phyloP scores from a whole-genome alignment of 2,797 vertebrate genomes.

The Jordanella pulchra region DNA sequence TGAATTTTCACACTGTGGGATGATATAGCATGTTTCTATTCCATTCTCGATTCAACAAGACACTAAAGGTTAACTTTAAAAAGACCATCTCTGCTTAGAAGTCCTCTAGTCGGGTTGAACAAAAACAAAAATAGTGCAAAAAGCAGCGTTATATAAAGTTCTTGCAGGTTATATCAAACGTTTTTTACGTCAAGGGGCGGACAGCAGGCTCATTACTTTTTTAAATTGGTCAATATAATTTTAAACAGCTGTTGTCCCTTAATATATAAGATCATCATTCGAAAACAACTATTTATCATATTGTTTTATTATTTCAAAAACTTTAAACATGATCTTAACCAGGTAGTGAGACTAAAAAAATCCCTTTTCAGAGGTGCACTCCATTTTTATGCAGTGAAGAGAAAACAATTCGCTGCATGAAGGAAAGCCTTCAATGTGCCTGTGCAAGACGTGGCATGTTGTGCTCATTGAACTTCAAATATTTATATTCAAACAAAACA shows the following conservation, averaged over 20 bases:
- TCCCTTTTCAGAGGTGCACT: too few species aligned
- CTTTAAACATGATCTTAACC: too few species aligned
- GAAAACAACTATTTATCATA: too few species aligned
- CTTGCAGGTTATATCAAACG: too few species aligned
- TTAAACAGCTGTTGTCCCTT: neutral
- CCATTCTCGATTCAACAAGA: too few species aligned
- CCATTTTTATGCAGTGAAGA: too few species aligned
- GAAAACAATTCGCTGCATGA: neutral
- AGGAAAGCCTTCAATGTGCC: neutral
- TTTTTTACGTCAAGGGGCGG: too few species aligned
- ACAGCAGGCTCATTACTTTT: neutral
- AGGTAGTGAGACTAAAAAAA: too few species aligned
- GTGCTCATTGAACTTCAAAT: conserved; percentile 6
- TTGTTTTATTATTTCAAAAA: too few species aligned
- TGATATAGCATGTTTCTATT: too few species aligned
- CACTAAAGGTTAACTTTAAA: neutral
- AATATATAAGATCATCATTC: neutral
- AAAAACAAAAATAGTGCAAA: neutral
- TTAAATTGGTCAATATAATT: neutral
- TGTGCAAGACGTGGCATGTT: neutral
- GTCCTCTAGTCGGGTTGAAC: neutral
- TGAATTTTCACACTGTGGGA: too few species aligned
- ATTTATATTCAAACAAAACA: conserved; percentile 8
- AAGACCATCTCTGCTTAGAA: neutral
- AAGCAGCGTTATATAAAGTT: too few species aligned